Evolutionary conservation across 2,888 invertebrate genomes (phyloP), one percentile per base, ranked within the genome.

Genomic region (Sphaeridia pumilis): DNA sequence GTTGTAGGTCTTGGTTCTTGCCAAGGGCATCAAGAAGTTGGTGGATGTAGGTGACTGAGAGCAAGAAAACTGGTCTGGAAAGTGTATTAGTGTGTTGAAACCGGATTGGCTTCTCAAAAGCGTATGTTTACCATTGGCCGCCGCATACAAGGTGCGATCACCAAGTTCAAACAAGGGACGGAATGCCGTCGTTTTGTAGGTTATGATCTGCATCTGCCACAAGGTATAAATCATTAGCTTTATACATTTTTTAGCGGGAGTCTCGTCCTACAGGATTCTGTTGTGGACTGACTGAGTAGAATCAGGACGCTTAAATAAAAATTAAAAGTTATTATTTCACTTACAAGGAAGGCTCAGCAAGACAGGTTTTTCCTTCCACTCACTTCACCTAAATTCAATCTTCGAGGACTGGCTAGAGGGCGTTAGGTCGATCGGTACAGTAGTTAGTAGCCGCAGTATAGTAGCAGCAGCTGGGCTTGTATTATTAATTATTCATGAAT

Each of bases 71-170:
- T 49, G 56, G 56, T 56, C 56, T 49, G 49, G 52, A 52, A 55
- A 55, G 55, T 55, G 55, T 55, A 49, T 49, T 54, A 54, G 49
- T 49, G 51, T 55, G 48, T 52, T 48, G 48, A 52, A 52, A 52
- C 56, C 52, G 52, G 56, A 52, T 49, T 56, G 46, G 41, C 28
- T 43, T 52, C 12, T 47, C 7, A 20, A 35, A 10, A 28, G 22
- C 3, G 12, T 34, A 17, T 20, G 17, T 49, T 47, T 35, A 21
- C 35, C 21, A 20, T 34, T 26, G 44, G 44, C 27, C 27, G 14
- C 14, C n/a, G n/a, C n/a, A n/a, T n/a, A n/a, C n/a, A n/a, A n/a
- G n/a, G 36, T 36, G 17, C n/a, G 36, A 20, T 36, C 36, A 17
- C 4, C n/a, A 20, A 36, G 36, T 36, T n/a, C n/a, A 38, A 17